Base-by-base conservation (phyloP, 2,888 invertebrate species). In the Drosophila mayaguana region DNA sequence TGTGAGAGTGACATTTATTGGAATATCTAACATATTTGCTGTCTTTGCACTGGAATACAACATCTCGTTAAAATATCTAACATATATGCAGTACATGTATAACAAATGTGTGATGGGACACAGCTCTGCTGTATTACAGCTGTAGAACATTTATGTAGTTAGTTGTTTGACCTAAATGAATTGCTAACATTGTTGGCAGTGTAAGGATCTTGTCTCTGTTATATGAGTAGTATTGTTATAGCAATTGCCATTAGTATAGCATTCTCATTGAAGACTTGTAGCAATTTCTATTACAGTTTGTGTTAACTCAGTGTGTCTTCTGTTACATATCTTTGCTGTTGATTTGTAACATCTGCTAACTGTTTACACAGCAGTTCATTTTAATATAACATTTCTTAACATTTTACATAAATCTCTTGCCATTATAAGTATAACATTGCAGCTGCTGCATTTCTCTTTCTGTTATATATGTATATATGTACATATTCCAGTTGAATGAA, bases 1-100 rank as follows among this genome's bases (percentile, higher is more conserved):
- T 34, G 50, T 14, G n/a, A 34, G 22, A 34, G 28, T 50, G 75
- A 46, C 55, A 68, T 59, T 34, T 54, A 38, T 34, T 75, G 43
- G 16, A 55, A 45, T 59, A 50, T 38, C 43, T 36, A 56, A 56
- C 43, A 56, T 56, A 20, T 50, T 60, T 43, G 28, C n/a, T 18
- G 16, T 48, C 11, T 40, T 16, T 40, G 54, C n/a, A 40, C 40
- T 54, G 54, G 54, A 54, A 54, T 40, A 54, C 11, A 38, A 16
- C 18, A 32, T 3, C 28, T 53, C 22, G 38, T 16, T 22, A 11
- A 53, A 53, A 38, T 38, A 20, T 22, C 28, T 20, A 55, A 20
- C 28, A 55, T 42, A 25, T 25, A 25, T 53, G n/a, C 6, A 22
- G 22, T n/a, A 11, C 11, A 6, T 22, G 22, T 53, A 34, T 7